These are phyloP conservation scores for Dasysyrphus albostriatus DNA, from an alignment of 2,888 invertebrate genomes.

Conservation along the genomic window DNA sequence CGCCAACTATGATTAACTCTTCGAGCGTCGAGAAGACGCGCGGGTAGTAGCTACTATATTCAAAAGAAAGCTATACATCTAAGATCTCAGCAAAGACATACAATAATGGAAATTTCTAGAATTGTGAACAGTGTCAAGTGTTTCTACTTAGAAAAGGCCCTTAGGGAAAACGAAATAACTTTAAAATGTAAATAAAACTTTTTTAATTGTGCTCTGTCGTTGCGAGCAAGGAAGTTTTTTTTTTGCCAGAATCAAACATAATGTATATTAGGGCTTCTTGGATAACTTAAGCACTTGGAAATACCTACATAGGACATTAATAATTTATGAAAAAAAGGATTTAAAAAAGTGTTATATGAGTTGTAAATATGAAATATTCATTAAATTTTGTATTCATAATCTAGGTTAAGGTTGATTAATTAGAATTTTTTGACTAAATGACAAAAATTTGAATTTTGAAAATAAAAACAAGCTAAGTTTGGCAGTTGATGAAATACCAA, in stretches of 20 bases:
- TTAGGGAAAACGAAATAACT: constrained; percentile 30
- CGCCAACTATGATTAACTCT: constrained; percentile 37
- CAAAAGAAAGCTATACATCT: constrained; percentile 11
- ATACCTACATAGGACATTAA: not conserved
- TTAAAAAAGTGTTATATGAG: constrained; percentile 2
- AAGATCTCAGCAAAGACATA: constrained; percentile 2
- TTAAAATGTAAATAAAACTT: constrained; percentile 40
- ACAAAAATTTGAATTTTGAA: no score
- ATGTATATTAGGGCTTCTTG: not conserved
- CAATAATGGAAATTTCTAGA: constrained; percentile 33
- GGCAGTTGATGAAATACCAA: no score
- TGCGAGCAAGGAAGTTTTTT: not conserved
- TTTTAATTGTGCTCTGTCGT: constrained; percentile 22
- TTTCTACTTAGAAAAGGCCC: constrained; percentile 13
- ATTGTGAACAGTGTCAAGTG: constrained; percentile 63
- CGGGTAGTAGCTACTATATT: no score
- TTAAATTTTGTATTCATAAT: no score
- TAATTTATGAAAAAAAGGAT: constrained; percentile 12
- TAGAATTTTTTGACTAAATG: no score
- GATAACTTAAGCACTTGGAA: not conserved
- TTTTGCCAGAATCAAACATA: not conserved
- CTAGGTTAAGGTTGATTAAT: no score
- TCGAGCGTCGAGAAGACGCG: not conserved
- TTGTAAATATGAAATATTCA: not conserved
- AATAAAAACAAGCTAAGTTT: no score